Evolutionary conservation across 2,113 vertebrate genomes (phyloP).

Genomic region (Channa argus): DNA sequence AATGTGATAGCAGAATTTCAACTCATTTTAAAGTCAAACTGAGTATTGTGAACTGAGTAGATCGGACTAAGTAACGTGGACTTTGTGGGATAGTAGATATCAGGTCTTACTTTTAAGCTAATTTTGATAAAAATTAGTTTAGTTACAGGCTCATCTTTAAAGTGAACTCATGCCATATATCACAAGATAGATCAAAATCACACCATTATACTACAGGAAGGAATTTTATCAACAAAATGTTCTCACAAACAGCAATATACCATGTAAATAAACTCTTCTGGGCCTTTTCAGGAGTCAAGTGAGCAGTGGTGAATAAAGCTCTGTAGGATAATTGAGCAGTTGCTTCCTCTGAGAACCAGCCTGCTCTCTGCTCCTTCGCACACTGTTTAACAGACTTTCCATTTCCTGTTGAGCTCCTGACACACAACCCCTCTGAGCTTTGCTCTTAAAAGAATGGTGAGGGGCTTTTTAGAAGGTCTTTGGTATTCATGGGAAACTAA

Average conservation of each 20-base stretch:
- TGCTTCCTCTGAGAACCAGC: conserved; percentile 72
- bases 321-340: conserved; percentile 13
- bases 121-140: too few species aligned
- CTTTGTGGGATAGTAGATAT: too few species aligned
- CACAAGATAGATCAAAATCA: not conserved
- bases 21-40: too few species aligned
- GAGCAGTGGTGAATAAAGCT: conserved; percentile 6
- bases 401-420: conserved; percentile 69
- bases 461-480: not conserved
- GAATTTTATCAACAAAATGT: not conserved
- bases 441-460: conserved; percentile 24
- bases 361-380: conserved; percentile 70
- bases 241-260: not conserved
- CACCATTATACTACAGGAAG: not conserved
- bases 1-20: too few species aligned
- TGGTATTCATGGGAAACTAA: conserved; percentile 7
- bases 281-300: not conserved
- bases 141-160: too few species aligned
- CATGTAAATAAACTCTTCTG: not conserved
- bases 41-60: too few species aligned
- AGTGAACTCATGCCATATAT: not conserved
- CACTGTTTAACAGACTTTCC: conserved; percentile 73
- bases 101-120: too few species aligned
- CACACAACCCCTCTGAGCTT: conserved; percentile 33
- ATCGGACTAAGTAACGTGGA: too few species aligned